Evolutionary conservation across 1,140 invertebrate genomes (phyloP), one percentile per base, ranked within the genome.

Genomic region (Achatina immaculata): DNA sequence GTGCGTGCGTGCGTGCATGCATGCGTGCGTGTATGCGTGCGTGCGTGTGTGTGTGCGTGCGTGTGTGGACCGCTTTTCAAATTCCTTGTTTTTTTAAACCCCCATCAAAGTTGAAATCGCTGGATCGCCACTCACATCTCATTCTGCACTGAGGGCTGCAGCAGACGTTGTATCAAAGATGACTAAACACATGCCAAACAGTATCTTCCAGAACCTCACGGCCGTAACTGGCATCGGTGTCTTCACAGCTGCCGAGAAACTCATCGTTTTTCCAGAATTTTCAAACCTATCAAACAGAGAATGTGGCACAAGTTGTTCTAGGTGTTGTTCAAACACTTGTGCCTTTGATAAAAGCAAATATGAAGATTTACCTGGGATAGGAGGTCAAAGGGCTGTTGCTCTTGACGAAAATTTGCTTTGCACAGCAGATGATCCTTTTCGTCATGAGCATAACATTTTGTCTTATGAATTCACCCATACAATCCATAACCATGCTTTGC

Each of bases 391-490:
- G 55, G 80, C 86, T 0, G 73, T 83, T 1, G 79, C 87, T 14
- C 36, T 88, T 6, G 85, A 86, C 45, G 85, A 86, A 62, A 89
- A 88, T 58, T 74, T 89, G 6, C 40, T 88, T 21, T 89, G 88
- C 78, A 82, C 86, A 36, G 11, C 43, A 2, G 1, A 51, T 36
- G 88, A 89, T 66, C 88, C 88, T 0, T 88, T 88, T 72, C 55
- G 77, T 36, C 75, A 82, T 31, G 68, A 43, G 1, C 78, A 84
- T 34, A 89, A 88, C 58, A 85, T 88, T 31, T 80, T 89, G 31
- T 77, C 84, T 16, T 87, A 89, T 48, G 88, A 89, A 72, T 88
- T 89, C 73, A 55, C 86, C 21, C 88, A 89, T 75, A 85, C 84
- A 1, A 81, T 88, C 4, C 81, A 87, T 51, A 38, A 58, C n/a